Percentiles rank a stretch among this genome's conserved stretches.
Conservation (phyloP, 2,888 invertebrate genomes). For the Sialis fuliginosa region DNA sequence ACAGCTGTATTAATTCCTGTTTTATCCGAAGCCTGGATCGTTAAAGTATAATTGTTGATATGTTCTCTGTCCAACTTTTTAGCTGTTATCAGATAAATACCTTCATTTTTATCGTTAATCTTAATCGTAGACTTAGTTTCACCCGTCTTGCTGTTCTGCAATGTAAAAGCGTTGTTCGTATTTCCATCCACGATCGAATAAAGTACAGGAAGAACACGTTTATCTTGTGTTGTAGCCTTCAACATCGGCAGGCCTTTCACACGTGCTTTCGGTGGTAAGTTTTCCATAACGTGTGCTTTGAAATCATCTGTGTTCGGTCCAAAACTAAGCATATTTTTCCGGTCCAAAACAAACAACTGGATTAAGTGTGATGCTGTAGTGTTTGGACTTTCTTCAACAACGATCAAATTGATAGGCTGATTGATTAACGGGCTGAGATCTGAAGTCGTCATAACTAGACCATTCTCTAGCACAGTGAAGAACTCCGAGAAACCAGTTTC, state of each 20-base stretch:
- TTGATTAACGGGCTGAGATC: conserved; percentile 68
- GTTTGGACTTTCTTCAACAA: conserved; percentile 66
- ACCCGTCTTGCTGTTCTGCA: conserved; percentile 38
- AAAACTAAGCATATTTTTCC: conserved; percentile 66
- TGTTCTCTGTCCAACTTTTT: conserved; percentile 64
- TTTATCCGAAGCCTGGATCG: conserved; percentile 63
- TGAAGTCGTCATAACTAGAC: conserved; percentile 79
- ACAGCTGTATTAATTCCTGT: conserved; percentile 66
- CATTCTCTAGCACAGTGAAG: conserved; percentile 75
- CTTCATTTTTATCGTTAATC: conserved; percentile 31
- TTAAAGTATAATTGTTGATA: conserved; percentile 50
- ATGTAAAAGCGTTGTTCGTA: conserved; percentile 52
- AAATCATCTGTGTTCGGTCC: conserved; percentile 37
- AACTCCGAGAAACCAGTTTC: conserved; percentile 69
- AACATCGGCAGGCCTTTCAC: conserved; percentile 55
- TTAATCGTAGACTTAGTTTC: conserved; percentile 29
- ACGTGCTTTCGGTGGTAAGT: conserved; percentile 50
- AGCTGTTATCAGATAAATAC: conserved; percentile 58
- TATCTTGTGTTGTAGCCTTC: conserved; percentile 45
- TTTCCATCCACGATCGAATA: conserved; percentile 69
- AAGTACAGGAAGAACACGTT: conserved; percentile 43
- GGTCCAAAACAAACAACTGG: conserved; percentile 67
- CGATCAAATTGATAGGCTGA: conserved; percentile 61
- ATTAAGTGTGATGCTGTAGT: conserved; percentile 62
- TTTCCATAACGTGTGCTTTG: conserved; percentile 60